These are phyloP conservation scores for Lordiphosa andalusiaca DNA, from an alignment of 2,888 invertebrate species.

Conservation along the genomic window DNA sequence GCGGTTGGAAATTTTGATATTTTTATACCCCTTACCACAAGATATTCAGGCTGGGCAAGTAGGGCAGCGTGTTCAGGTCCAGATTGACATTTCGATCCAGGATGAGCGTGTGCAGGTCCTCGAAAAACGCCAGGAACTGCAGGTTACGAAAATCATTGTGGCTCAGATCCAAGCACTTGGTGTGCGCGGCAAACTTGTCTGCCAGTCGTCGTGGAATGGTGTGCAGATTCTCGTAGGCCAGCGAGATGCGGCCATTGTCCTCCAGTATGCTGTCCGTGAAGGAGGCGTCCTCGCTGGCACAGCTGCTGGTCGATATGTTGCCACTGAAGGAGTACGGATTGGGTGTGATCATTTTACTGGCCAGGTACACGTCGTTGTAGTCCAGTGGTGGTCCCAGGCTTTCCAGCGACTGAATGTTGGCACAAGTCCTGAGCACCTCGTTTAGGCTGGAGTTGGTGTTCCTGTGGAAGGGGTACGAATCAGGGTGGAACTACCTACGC, in stretches of 20 bases:
- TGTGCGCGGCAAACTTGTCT: constrained; percentile 83
- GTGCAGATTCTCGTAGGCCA: constrained; percentile 86
- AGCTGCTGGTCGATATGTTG: constrained; percentile 62
- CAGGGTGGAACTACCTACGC: too few species aligned
- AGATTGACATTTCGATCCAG: constrained; percentile 90
- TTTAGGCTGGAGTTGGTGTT: constrained; percentile 57
- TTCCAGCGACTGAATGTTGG: constrained; percentile 72
- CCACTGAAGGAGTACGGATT: constrained; percentile 64
- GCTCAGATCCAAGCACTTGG: constrained; percentile 86
- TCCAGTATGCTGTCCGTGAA: constrained; percentile 78
- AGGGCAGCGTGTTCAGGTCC: constrained; percentile 86
- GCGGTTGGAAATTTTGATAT: too few species aligned
- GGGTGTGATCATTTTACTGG: constrained; percentile 70
- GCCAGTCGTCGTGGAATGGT: constrained; percentile 85
- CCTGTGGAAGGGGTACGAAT: constrained; percentile 9
- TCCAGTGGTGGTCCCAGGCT: constrained; percentile 56
- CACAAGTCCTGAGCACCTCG: constrained; percentile 72
- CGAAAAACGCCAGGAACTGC: constrained; percentile 87
- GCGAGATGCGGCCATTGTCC: constrained; percentile 83
- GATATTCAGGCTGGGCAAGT: constrained; percentile 86
- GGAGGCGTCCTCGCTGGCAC: constrained; percentile 66
- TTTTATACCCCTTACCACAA: constrained; percentile 83
- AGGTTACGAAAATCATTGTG: constrained; percentile 89
- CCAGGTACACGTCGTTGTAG: constrained; percentile 61
- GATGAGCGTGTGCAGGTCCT: constrained; percentile 87